Base-by-base conservation (phyloP, 2,113 vertebrate genomes). In the Apeltes quadracus region DNA sequence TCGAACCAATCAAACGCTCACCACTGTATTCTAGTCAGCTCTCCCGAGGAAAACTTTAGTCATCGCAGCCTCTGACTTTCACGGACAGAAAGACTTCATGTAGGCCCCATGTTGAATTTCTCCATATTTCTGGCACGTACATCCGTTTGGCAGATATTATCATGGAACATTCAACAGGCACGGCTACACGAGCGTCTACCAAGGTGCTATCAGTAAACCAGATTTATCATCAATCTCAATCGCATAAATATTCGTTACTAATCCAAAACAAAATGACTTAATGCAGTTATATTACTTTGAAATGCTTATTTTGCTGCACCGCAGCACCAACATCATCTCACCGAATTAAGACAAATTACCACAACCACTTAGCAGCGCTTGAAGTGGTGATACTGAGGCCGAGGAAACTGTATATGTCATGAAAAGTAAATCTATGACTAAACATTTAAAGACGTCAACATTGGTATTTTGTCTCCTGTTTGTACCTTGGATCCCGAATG, bases 121-220 rank as follows among this genome's bases (percentile, higher is more conserved):
- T 58, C 5, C 36, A 48, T 41, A 51, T 15, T 67, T 66, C 43
- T 65, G 41, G 63, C 56, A 66, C 58, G 71, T 85, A 57, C 78
- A 27, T 61, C 22, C 22, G 4, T 50, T 50, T 65, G 84, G 78
- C 78, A 82, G 70, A 76, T 87, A 77, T 22, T 32, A 59, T 80
- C 63, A 58, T 71, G 70, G 68, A 82, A 74, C 55, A 55, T 69
- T 79, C 18, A 6, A 59, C 41, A 58, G 38, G 15, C 41, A 61
- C 23, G 65, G 55, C 48, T 72, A 66, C 15, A 82, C 2, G 20
- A 65, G 76, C 23, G 56, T 54, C 72, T 67, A 63, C 44, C 55
- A 75, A 70, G 65, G 57, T 57, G 15, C 65, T 67, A 44, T 83
- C 54, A 79, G n/a, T n/a, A 72, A 80, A 82, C 36, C 82, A 73